These are phyloP conservation scores for Linnaemya vulpina DNA, from an alignment of 2,888 invertebrate species.

Conservation along the genomic window DNA sequence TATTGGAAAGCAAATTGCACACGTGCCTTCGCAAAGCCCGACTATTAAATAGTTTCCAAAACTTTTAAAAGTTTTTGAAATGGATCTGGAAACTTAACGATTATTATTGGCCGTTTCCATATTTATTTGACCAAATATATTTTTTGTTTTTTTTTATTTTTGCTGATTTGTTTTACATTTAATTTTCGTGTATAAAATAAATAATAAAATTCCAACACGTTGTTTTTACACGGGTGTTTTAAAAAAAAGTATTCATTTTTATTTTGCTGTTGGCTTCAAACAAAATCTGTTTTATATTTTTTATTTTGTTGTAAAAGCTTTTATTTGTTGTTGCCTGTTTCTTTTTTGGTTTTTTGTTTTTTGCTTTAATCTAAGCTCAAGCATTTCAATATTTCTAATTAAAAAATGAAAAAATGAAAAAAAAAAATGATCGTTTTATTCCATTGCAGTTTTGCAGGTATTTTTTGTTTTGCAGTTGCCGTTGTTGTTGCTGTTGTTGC, in stretches of 20 bases:
- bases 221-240: conserved; percentile 60
- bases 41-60: conserved; percentile 33
- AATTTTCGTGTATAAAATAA: not conserved
- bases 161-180: conserved; percentile 13
- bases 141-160: conserved; percentile 4
- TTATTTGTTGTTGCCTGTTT: not conserved
- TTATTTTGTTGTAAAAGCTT: conserved; percentile 12
- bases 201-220: conserved; percentile 69
- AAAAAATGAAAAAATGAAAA: too few relatives aligned
- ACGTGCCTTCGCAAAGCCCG: conserved; percentile 13
- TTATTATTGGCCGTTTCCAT: conserved; percentile 34
- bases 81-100: not conserved
- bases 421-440: conserved; percentile 28
- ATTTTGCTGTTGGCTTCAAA: conserved; percentile 18
- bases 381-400: conserved; percentile 17
- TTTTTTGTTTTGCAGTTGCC: not conserved
- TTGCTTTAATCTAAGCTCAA: not conserved
- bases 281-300: conserved; percentile 32
- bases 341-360: not conserved
- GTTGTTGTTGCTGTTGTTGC: conserved; percentile 14
- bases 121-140: not conserved
- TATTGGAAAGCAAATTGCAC: conserved; percentile 1
- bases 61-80: not conserved
- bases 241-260: conserved; percentile 37
- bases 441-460: conserved; percentile 7